Conservation (phyloP, 2,797 vertebrate species). For the Calcarius lapponicus region DNA sequence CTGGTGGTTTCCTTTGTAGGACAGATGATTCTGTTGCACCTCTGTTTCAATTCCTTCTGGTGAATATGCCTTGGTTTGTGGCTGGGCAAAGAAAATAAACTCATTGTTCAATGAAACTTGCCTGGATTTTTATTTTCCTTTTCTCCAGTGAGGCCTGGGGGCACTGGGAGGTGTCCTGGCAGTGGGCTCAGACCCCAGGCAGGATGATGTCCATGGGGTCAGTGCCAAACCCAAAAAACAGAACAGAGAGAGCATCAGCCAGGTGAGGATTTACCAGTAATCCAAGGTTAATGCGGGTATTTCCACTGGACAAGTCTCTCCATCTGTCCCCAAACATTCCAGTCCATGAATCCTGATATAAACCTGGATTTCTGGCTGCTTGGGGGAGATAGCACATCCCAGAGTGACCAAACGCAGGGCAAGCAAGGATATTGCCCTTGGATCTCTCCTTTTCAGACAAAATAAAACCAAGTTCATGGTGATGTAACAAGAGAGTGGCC, state of each 20-base stretch:
- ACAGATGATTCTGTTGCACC: not conserved
- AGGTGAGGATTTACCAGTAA: not conserved
- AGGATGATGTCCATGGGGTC: not conserved
- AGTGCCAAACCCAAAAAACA: not conserved
- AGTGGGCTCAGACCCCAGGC: not conserved
- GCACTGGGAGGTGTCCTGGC: not conserved
- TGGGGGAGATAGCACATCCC: not conserved
- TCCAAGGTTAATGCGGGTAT: not conserved
- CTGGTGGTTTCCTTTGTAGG: not conserved
- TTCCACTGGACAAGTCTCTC: not conserved
- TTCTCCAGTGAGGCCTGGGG: not conserved
- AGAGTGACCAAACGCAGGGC: not conserved
- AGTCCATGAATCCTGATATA: not conserved
- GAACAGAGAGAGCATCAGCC: not conserved
- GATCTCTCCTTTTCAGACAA: not conserved
- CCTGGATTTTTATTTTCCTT: not conserved
- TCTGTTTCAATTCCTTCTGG: not conserved
- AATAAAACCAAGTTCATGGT: not conserved
- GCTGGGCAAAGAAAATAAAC: not conserved
- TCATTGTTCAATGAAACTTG: not conserved
- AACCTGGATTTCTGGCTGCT: not conserved
- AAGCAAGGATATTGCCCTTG: not conserved
- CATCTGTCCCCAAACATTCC: not conserved
- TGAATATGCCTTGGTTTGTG: not conserved
- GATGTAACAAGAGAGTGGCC: not conserved